Conservation (phyloP, 2,113 vertebrate species). For the Illadopsis cleaveri region DNA sequence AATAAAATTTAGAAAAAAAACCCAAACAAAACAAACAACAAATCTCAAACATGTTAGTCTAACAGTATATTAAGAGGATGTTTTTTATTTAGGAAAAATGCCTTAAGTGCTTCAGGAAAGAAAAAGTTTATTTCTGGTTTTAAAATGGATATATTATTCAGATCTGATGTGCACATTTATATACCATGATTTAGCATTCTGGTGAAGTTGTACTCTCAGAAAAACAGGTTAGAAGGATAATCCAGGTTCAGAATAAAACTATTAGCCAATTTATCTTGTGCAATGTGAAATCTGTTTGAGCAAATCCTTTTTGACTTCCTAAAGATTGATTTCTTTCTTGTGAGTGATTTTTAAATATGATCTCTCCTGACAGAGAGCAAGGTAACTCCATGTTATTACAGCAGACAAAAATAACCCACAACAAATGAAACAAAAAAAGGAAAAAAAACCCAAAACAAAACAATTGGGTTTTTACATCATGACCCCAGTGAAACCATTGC, state of each 20-base stretch:
- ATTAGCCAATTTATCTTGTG: neutral
- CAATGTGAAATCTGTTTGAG: neutral
- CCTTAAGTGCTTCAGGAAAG: neutral
- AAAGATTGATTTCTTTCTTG: neutral
- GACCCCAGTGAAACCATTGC: neutral
- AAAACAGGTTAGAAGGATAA: neutral
- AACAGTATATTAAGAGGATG: neutral
- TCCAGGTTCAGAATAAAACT: neutral
- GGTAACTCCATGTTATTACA: neutral
- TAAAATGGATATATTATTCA: neutral
- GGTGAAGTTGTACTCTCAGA: neutral
- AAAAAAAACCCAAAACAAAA: neutral
- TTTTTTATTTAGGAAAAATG: neutral
- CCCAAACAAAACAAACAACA: neutral
- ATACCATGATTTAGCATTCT: neutral
- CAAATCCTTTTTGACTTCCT: neutral
- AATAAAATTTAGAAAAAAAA: neutral
- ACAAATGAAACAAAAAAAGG: rapidly evolving
- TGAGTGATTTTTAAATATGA: neutral
- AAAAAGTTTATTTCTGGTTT: neutral
- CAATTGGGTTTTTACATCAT: neutral
- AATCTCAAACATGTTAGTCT: neutral
- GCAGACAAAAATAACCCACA: rapidly evolving
- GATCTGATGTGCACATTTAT: neutral
- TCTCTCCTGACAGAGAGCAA: neutral